Base-by-base conservation (phyloP, 2,888 invertebrate genomes). In the Galeruca laticollis region DNA sequence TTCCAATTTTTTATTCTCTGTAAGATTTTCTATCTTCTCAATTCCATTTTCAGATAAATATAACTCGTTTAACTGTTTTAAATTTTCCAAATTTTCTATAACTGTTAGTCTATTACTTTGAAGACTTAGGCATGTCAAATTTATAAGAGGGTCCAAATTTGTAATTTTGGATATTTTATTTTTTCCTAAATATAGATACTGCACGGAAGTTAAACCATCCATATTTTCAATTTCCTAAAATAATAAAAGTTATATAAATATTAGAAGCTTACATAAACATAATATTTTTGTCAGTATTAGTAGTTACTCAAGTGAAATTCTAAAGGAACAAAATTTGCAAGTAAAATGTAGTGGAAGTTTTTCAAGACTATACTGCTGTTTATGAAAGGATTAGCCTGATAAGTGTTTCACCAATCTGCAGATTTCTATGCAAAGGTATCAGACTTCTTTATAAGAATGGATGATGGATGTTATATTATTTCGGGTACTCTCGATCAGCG, bases 41-140 rank as follows among this genome's bases (percentile, higher is more conserved):
- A 99, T 89, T 8, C 96, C 97, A 87, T 99, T 99, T 85, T 98
- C 96, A 0, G 98, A 98, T 72, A 98, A 82, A 84, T 99, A 99
- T 13, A 99, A 85, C 82, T 99, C 95, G 60, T 93, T 93, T 70
- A 99, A 85, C 63, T 93, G 91, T 0, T 83, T 87, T 26, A 97
- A 85, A 2, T 88, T 87, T 0, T 93, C 92, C 63, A 99, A 82
- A 79, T 96, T 95, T 82, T 98, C 97, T 70, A 99, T 93, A 83
- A 93, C 93, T 0, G 90, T 88, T 54, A 99, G 87, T 5, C 98
- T 90, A 86, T 99, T 99, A 78, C 94, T 94, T 88, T 97, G 98
- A 52, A 98, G 82, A 76, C 97, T 97, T 13, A 99, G 86, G 72
- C 95, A 90, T 74, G 92, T 91, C 43, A 99, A 87, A 70, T 93